Evolutionary conservation across 1,140 invertebrate species (phyloP).

Genomic region (Anoplolepis gracilipes): DNA sequence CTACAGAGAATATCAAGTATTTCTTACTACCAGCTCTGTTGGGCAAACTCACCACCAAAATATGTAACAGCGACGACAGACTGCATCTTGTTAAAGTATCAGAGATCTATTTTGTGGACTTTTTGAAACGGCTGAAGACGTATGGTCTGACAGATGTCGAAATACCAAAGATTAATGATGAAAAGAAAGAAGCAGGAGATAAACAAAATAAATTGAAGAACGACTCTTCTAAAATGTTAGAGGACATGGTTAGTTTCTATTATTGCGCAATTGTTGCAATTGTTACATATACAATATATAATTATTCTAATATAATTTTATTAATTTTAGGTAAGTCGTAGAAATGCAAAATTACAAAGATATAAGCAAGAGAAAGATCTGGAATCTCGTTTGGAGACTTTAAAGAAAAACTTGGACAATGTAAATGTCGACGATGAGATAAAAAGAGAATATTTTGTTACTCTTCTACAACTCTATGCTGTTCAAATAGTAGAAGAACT

Average conservation of each 20-base stretch:
- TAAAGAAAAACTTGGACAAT: constrained; percentile 89
- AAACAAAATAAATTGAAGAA: constrained; percentile 69
- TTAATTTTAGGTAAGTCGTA: constrained; percentile 83
- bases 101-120: constrained; percentile 95
- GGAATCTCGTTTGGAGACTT: constrained; percentile 88
- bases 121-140: constrained; percentile 91
- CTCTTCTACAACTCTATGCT: constrained; percentile 91
- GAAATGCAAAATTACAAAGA: constrained; percentile 92
- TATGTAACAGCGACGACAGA: constrained; percentile 88
- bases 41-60: constrained; percentile 90
- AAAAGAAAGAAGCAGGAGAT: constrained; percentile 59
- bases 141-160: constrained; percentile 91
- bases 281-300: not conserved
- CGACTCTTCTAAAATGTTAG: constrained; percentile 79
- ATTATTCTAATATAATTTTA: constrained; percentile 18
- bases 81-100: constrained; percentile 90
- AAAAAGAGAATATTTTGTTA: constrained; percentile 93
- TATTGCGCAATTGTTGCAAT: constrained; percentile 18
- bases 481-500: constrained; percentile 93
- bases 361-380: constrained; percentile 93
- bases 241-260: constrained; percentile 76
- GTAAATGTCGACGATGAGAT: constrained; percentile 92
- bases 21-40: constrained; percentile 94
- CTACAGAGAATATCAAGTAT: constrained; percentile 94
- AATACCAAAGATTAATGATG: constrained; percentile 82